Evolutionary conservation across 1,140 invertebrate genomes (phyloP), one percentile per base, ranked within the genome.

Genomic region (Nebria ingens): DNA sequence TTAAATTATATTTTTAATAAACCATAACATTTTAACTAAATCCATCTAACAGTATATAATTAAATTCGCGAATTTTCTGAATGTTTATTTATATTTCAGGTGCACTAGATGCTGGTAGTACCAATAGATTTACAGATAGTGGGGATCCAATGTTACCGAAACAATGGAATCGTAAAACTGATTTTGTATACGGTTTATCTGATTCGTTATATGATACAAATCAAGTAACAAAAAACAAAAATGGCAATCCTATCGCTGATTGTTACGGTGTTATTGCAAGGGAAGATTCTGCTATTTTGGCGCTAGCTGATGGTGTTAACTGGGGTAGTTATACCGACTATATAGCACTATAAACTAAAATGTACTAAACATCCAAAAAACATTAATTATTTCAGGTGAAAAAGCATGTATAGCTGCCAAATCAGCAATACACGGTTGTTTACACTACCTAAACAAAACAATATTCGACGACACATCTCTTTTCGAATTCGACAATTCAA

Each of bases 271-370:
- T 95, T 40, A 83, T 89, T 59, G 82, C 87, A 2, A 75, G 90
- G 38, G 79, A 79, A 45, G 88, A 93, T 70, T 89, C 84, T 58
- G 84, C 86, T 2, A 81, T 93, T 56, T 73, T 95, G 63, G 84
- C 87, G 23, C 76, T 96, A 49, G 93, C 91, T 12, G 92, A 95
- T 77, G 92, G 93, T 29, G 92, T 95, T 0, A 95, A 96, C 74
- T 95, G 92, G 92, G 92, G 92, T 71, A 78, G 81, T 67, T 19
- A 21, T 51, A 49, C 25, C n/a, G 22, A 17, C n/a, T 42, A 9
- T 3, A 54, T 19, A 45, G 4, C 40, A 4, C n/a, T n/a, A n/a
- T n/a, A n/a, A 9, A n/a, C 40, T 12, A 45, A 45, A 45, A 12
- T 11, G 15, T 34, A 34, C n/a, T 34, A 9, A 34, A 34, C n/a